Conservation (phyloP, 2,113 vertebrate genomes). For the Cairina moschata region DNA sequence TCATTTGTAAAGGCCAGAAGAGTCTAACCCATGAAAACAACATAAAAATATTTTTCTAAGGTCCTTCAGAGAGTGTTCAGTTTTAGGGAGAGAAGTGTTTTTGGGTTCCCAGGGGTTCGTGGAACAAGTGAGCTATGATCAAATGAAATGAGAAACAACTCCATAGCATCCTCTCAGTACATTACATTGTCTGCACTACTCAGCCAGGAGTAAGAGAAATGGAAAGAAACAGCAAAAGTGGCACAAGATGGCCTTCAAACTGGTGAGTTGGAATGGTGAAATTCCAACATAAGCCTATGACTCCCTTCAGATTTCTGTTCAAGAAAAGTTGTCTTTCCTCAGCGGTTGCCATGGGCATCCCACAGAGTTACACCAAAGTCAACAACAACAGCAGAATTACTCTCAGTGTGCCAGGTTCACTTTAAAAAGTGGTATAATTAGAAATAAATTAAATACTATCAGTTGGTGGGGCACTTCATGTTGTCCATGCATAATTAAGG, state of each 20-base stretch:
- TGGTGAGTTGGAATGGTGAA: not conserved
- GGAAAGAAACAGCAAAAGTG: not conserved
- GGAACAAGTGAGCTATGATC: not conserved
- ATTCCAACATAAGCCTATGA: not conserved
- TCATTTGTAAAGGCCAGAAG: not conserved
- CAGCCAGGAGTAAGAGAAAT: not conserved
- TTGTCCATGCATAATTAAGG: constrained; percentile 25
- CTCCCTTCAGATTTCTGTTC: not conserved
- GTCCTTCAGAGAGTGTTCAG: not conserved
- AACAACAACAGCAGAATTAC: not conserved
- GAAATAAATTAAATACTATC: constrained; percentile 39
- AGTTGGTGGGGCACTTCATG: constrained; percentile 2
- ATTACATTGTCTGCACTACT: not conserved
- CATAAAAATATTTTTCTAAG: not conserved
- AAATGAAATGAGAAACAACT: not conserved
- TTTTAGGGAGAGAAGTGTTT: not conserved
- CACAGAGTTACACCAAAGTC: constrained; percentile 9
- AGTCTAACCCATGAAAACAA: not conserved
- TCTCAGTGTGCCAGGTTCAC: not conserved
- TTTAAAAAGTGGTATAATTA: constrained; percentile 51
- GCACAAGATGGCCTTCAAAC: not conserved
- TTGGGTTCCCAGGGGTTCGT: not conserved
- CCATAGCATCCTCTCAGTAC: not conserved
- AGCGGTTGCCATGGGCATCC: not conserved
- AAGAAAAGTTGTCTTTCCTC: not conserved